Percentiles rank a stretch among this genome's conserved stretches.
Conservation (phyloP, 2,888 invertebrate species). For the Platerodrilus igneus region DNA sequence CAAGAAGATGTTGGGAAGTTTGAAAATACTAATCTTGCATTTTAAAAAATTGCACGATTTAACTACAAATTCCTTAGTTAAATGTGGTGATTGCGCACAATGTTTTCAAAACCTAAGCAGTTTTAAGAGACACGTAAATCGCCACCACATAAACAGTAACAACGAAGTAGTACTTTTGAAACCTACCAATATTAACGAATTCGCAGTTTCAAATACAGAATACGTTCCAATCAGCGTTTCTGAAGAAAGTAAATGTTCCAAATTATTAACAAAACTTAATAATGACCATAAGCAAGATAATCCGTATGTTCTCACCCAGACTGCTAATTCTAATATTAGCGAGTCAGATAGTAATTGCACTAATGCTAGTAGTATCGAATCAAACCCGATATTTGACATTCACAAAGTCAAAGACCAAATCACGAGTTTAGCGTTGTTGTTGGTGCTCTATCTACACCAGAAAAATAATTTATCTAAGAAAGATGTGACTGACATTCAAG, state of each 20-base stretch:
- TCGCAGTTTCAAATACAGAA: too few species aligned
- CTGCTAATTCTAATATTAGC: background rate
- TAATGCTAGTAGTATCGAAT: too few species aligned
- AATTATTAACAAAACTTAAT: too few species aligned
- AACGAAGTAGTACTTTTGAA: too few species aligned
- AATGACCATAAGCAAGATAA: too few species aligned
- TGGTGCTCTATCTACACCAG: constrained; percentile 9
- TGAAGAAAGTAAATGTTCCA: too few species aligned
- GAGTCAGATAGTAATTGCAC: background rate
- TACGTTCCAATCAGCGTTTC: too few species aligned
- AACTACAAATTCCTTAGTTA: constrained; percentile 2
- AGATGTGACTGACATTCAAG: constrained; percentile 12
- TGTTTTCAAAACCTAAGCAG: constrained; percentile 15
- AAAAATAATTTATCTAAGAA: constrained; percentile 9
- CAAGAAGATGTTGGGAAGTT: constrained; percentile 4
- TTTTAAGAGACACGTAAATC: constrained; percentile 18
- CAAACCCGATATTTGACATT: too few species aligned
- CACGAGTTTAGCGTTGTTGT: constrained; percentile 5
- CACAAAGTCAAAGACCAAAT: too few species aligned
- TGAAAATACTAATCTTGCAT: constrained; percentile 11
- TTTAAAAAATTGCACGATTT: constrained; percentile 11
- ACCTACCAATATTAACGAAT: too few species aligned
- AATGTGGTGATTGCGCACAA: constrained; percentile 10
- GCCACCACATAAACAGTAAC: constrained; percentile 8
- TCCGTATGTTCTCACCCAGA: too few species aligned